Evolutionary conservation across 2,888 invertebrate genomes (phyloP).

Genomic region (Melipona beecheii): DNA sequence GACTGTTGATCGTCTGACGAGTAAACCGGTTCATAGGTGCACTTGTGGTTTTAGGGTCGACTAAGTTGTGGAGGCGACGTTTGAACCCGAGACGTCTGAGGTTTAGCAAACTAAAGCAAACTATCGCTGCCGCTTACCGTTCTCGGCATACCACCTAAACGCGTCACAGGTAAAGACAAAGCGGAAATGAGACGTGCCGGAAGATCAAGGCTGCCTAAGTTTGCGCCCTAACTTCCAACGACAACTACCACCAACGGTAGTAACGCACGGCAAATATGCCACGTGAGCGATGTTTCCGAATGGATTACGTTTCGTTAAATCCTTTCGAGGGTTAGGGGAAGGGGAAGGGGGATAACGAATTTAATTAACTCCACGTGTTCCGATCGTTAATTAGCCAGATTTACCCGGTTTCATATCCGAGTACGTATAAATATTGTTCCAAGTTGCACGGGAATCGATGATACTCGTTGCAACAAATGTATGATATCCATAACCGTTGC

Average conservation of each 20-base stretch:
- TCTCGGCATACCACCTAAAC: conserved; percentile 75
- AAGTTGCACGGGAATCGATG: background rate
- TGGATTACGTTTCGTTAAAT: background rate
- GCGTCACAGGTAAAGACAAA: conserved; percentile 64
- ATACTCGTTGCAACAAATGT: too few species aligned
- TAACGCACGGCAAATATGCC: conserved; percentile 18
- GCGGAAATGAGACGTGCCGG: conserved; percentile 63
- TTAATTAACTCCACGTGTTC: background rate
- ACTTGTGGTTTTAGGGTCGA: conserved; percentile 59
- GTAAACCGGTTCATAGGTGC: conserved; percentile 45
- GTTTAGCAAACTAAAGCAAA: conserved; percentile 79
- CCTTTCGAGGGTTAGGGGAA: background rate
- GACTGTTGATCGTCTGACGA: conserved; percentile 47
- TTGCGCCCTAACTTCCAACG: conserved; percentile 46
- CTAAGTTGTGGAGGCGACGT: conserved; percentile 65
- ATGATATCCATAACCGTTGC: background rate
- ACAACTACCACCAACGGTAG: conserved; percentile 25
- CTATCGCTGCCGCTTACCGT: conserved; percentile 78
- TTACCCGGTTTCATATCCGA: background rate
- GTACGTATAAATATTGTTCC: background rate
- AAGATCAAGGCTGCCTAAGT: conserved; percentile 63
- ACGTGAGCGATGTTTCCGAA: conserved; percentile 3
- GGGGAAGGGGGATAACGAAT: background rate
- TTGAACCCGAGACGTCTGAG: conserved; percentile 68
- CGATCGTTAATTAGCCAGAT: background rate